phyloP scores from a whole-genome alignment of 2,888 invertebrate genomes.

The Lepeophtheirus nordmannii region DNA sequence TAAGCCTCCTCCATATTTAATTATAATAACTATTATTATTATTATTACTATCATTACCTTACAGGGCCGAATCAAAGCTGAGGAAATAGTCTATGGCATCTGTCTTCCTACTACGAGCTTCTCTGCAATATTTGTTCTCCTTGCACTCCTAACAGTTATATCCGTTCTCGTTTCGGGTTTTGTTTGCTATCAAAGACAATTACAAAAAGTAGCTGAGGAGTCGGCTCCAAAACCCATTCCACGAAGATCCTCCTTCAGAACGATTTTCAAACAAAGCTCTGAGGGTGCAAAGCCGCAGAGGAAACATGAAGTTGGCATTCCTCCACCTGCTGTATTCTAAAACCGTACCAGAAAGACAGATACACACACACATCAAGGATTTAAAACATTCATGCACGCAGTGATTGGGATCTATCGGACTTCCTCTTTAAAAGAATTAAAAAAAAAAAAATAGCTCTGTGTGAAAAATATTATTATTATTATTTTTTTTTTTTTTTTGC shows the following conservation, averaged over 20 bases:
- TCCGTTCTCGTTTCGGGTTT: constrained; percentile 72
- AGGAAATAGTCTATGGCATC: constrained; percentile 73
- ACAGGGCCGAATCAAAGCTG: constrained; percentile 49
- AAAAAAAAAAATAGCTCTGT: no score
- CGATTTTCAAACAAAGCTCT: background rate
- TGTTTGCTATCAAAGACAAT: constrained; percentile 56
- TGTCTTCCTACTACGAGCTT: constrained; percentile 79
- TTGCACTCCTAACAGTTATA: constrained; percentile 69
- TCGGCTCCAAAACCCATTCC: constrained; percentile 11
- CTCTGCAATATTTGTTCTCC: constrained; percentile 69
- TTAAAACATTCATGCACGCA: no score
- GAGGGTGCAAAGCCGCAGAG: background rate
- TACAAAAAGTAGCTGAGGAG: constrained; percentile 40
- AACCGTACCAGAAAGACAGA: background rate
- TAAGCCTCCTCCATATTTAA: background rate
- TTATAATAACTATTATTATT: no score
- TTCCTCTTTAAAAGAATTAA: no score
- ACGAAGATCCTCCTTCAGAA: constrained; percentile 4
- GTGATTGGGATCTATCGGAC: no score
- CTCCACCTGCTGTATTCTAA: background rate
- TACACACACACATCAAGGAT: no score
- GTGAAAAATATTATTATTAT: no score
- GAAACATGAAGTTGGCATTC: background rate
- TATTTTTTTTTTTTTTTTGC: no score
- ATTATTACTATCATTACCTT: no score